A percentile compares a stretch with the other conserved stretches of the same genome.
These are phyloP conservation scores for Lepidonotus clava DNA, from an alignment of 2,888 invertebrate species.

Conservation along the genomic window DNA sequence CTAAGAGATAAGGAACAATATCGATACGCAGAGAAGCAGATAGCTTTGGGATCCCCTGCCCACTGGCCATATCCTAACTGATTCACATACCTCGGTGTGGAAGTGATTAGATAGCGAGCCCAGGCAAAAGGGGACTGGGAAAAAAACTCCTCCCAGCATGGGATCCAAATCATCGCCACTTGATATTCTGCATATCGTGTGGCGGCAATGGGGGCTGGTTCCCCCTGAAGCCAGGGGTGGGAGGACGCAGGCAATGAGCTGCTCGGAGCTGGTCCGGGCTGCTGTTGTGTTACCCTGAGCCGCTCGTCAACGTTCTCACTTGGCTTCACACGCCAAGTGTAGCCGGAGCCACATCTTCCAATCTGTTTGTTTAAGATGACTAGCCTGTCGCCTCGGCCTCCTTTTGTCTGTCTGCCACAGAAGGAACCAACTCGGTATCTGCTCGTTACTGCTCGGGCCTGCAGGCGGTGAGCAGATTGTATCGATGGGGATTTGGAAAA, in stretches of 20 bases:
- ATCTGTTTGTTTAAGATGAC: slow-evolving; percentile 17
- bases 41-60: not conserved
- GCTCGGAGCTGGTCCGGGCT: not conserved
- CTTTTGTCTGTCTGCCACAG: slow-evolving; percentile 3
- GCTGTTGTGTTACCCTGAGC: slow-evolving; percentile 1
- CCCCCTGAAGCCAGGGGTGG: not conserved
- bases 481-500: not conserved
- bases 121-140: not conserved
- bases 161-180: slow-evolving; percentile 16
- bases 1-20: slow-evolving; percentile 21
- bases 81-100: not conserved
- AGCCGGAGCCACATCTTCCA: not conserved
- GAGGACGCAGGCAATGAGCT: not conserved
- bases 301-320: not conserved
- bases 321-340: not conserved
- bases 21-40: not conserved
- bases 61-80: not conserved
- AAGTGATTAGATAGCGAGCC: not conserved
- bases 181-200: not conserved
- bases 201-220: not conserved
- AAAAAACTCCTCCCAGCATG: not conserved
- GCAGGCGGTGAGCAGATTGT: not conserved
- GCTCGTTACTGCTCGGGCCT: no score
- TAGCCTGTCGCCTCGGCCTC: not conserved
- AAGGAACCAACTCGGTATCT: no score